Conservation (phyloP, 2,113 vertebrate genomes). For the Corydoras sp. region DNA sequence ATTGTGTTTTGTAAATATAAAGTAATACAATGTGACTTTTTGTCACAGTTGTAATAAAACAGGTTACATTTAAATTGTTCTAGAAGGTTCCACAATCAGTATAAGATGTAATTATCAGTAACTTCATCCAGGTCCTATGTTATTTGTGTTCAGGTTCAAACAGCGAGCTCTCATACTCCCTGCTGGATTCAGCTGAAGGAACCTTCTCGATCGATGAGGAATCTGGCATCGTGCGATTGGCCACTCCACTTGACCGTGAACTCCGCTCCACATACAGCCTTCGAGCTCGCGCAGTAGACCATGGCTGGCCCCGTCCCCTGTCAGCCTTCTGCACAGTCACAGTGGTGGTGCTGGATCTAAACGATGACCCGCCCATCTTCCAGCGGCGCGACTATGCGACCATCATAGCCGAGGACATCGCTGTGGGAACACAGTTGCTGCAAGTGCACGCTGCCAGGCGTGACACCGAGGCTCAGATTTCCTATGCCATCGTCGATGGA, state of each 20-base stretch:
- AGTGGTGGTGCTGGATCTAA: constrained; percentile 91
- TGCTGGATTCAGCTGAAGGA: constrained; percentile 79
- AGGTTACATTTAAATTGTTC: too few relatives aligned
- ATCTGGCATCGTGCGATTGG: constrained; percentile 79
- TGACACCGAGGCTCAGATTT: constrained; percentile 84
- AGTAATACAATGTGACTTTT: too few relatives aligned
- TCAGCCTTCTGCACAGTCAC: constrained; percentile 71
- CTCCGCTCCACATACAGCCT: constrained; percentile 75
- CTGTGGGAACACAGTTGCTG: constrained; percentile 79
- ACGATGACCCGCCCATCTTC: constrained; percentile 94
- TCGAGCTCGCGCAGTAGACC: constrained; percentile 77
- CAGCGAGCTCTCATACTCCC: constrained; percentile 76
- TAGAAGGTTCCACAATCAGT: too few relatives aligned
- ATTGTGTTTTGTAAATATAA: too few relatives aligned
- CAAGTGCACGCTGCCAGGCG: constrained; percentile 86
- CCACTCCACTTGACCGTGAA: constrained; percentile 84
- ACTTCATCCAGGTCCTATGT: neutral
- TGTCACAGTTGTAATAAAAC: too few relatives aligned
- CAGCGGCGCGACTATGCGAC: constrained; percentile 86
- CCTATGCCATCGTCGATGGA: constrained; percentile 85
- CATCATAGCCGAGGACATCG: constrained; percentile 75
- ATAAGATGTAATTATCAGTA: neutral
- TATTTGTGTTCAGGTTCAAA: constrained; percentile 69
- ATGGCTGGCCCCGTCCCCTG: constrained; percentile 73
- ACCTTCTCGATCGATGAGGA: constrained; percentile 85